These are phyloP conservation scores for Coccyzus lansbergi DNA, from an alignment of 2,797 vertebrate genomes.

Conservation along the genomic window DNA sequence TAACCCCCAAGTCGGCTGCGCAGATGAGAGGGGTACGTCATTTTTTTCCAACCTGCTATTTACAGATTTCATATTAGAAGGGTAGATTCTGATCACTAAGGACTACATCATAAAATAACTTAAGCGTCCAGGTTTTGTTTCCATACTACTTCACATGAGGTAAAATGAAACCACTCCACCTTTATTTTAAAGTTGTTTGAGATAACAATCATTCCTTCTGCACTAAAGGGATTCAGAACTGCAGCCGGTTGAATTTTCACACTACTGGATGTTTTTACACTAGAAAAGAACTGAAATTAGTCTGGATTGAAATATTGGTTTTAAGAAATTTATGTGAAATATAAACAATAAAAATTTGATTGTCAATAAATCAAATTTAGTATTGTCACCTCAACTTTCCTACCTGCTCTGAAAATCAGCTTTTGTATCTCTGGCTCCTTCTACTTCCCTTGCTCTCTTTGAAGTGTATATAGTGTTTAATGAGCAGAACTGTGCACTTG, in stretches of 20 bases:
- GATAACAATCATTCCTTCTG: background rate
- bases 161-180: background rate
- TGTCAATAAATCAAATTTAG: background rate
- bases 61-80: background rate
- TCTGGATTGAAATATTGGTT: background rate
- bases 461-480: background rate
- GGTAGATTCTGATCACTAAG: background rate
- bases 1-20: background rate
- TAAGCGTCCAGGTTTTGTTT: background rate
- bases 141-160: background rate
- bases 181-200: background rate
- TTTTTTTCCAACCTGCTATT: background rate
- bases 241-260: background rate
- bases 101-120: background rate
- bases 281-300: background rate
- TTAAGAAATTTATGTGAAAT: background rate
- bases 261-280: background rate
- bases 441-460: background rate
- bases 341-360: background rate
- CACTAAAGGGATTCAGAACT: background rate
- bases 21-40: background rate
- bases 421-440: background rate
- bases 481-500: background rate
- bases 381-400: background rate
- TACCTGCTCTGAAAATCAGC: background rate